These are phyloP conservation scores for Rhingia campestris DNA, from an alignment of 2,888 invertebrate species.

Conservation along the genomic window DNA sequence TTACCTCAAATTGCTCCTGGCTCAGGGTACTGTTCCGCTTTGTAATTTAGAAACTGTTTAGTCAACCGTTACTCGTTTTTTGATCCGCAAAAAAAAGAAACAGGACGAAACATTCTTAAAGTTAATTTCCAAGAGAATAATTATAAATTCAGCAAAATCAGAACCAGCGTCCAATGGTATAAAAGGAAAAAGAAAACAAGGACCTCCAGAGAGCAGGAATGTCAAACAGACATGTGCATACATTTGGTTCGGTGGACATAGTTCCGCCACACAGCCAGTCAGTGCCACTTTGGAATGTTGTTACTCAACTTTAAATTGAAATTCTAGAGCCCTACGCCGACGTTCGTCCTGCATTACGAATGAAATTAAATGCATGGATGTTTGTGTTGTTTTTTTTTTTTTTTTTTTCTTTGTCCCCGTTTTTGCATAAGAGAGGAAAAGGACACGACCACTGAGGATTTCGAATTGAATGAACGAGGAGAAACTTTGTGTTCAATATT, in stretches of 20 bases:
- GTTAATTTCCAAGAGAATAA: constrained; percentile 34
- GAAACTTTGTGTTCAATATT: constrained; percentile 60
- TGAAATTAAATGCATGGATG: constrained; percentile 64
- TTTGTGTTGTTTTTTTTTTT: constrained; percentile 31
- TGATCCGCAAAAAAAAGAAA: neutral
- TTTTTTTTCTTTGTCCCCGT: constrained; percentile 2
- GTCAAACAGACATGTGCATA: constrained; percentile 28
- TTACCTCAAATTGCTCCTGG: constrained; percentile 56
- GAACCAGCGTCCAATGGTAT: constrained; percentile 14
- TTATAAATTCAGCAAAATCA: constrained; percentile 39
- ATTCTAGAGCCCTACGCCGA: constrained; percentile 41
- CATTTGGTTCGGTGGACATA: constrained; percentile 16
- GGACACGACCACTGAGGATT: constrained; percentile 8
- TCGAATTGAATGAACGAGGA: constrained; percentile 34
- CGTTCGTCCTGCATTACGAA: constrained; percentile 40
- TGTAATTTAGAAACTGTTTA: constrained; percentile 69
- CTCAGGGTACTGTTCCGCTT: constrained; percentile 52
- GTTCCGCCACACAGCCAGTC: neutral
- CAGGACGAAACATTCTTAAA: constrained; percentile 22
- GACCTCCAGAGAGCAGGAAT: constrained; percentile 4
- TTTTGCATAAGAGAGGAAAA: neutral
- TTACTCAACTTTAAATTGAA: constrained; percentile 73
- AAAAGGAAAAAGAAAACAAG: constrained; percentile 5
- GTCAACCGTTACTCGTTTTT: constrained; percentile 61
- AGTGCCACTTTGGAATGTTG: constrained; percentile 61